phyloP scores from a whole-genome alignment of 1,140 invertebrate genomes.

The Drosophila sturtevanti region DNA sequence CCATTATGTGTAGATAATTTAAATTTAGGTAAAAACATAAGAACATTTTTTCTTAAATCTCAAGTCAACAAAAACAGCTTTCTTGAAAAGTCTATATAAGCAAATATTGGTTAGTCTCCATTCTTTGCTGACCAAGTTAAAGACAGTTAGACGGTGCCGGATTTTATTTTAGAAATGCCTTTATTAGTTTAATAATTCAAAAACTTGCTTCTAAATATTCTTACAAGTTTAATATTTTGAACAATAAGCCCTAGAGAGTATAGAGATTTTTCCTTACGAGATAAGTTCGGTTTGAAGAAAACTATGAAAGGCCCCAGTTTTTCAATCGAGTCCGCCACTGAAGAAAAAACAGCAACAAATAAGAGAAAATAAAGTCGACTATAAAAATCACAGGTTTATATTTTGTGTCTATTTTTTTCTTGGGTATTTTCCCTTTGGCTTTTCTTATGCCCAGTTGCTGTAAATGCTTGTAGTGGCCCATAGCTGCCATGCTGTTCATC shows the following conservation, averaged over 20 bases:
- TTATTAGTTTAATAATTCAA: too few relatives aligned
- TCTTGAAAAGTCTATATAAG: constrained; percentile 5
- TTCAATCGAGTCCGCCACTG: not conserved
- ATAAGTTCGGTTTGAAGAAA: too few relatives aligned
- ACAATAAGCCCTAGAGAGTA: too few relatives aligned
- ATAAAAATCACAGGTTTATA: constrained; percentile 32
- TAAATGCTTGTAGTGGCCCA: not conserved
- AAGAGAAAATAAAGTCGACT: constrained; percentile 7
- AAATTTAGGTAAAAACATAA: constrained; percentile 5
- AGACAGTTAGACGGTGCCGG: not conserved
- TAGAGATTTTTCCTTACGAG: too few relatives aligned
- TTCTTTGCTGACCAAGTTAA: not conserved
- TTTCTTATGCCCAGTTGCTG: constrained; percentile 4
- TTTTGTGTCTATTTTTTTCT: constrained; percentile 2
- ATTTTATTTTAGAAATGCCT: not conserved
- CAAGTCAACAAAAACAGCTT: not conserved
- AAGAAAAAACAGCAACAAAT: not conserved
- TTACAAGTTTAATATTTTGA: too few relatives aligned
- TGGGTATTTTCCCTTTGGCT: not conserved
- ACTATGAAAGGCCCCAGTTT: too few relatives aligned
- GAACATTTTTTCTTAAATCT: not conserved
- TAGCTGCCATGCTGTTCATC: constrained; percentile 9
- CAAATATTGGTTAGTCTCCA: not conserved
- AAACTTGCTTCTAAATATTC: too few relatives aligned
- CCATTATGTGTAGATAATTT: not conserved